Evolutionary conservation across 2,888 invertebrate species (phyloP).

Genomic region (Neocrepidodera transversa): DNA sequence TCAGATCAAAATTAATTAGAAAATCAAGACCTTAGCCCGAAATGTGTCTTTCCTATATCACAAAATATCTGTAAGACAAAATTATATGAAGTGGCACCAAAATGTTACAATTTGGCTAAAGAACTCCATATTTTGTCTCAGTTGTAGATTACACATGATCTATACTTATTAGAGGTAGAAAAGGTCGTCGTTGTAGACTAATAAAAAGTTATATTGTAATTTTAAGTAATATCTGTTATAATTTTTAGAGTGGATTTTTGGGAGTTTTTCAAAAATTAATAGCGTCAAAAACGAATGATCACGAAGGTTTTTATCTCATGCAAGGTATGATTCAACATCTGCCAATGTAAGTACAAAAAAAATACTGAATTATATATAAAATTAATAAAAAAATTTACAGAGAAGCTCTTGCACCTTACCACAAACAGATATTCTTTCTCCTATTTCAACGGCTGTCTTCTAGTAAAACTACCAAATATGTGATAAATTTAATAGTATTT

Average conservation of each 20-base stretch:
- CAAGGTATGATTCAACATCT: slow-evolving; percentile 85
- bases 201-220: background rate
- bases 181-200: too few species aligned
- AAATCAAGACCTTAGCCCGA: too few species aligned
- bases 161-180: too few species aligned
- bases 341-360: slow-evolving; percentile 70
- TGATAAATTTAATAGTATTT: slow-evolving; percentile 89
- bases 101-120: too few species aligned
- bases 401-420: slow-evolving; percentile 74
- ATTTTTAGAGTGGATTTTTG: slow-evolving; percentile 74
- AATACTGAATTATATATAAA: background rate
- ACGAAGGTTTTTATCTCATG: slow-evolving; percentile 93
- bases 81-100: too few species aligned
- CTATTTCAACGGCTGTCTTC: slow-evolving; percentile 93
- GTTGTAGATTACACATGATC: too few species aligned
- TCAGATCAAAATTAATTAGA: too few species aligned
- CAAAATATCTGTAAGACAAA: too few species aligned
- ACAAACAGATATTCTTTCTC: slow-evolving; percentile 87
- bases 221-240: background rate
- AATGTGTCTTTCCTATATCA: too few species aligned
- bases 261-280: slow-evolving; percentile 97
- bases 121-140: too few species aligned
- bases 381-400: slow-evolving; percentile 60
- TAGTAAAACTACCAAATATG: slow-evolving; percentile 94
- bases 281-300: slow-evolving; percentile 93